Conservation (phyloP, 2,113 vertebrate species). For the Dinomys branickii region DNA sequence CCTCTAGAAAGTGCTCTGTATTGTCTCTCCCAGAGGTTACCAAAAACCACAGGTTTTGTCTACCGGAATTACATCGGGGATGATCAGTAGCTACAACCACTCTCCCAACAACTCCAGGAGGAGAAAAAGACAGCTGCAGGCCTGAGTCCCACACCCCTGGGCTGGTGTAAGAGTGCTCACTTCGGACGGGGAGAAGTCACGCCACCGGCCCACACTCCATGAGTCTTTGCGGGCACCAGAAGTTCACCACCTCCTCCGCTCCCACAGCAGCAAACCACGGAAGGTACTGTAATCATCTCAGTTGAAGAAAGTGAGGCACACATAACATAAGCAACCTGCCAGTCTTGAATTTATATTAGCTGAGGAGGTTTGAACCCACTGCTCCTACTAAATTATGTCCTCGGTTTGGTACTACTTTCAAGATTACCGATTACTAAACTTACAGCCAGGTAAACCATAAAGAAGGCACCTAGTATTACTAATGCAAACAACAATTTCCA, state of each 20-base stretch:
- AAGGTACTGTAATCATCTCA: background rate
- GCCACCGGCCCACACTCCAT: background rate
- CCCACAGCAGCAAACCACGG: background rate
- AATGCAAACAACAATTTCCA: background rate
- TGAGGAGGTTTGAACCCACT: background rate
- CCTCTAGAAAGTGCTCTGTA: background rate
- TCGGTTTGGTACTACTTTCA: background rate
- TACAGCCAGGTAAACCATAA: background rate
- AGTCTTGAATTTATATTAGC: background rate
- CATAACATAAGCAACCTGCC: background rate
- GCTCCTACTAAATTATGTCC: background rate
- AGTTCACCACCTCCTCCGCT: background rate
- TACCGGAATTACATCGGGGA: background rate
- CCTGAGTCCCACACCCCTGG: background rate
- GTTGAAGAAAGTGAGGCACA: background rate
- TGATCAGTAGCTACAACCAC: background rate
- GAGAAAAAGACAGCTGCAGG: background rate
- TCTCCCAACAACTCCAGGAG: background rate
- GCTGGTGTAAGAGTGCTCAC: background rate
- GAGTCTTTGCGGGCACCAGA: background rate
- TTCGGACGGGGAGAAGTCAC: rapidly evolving
- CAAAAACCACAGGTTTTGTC: background rate
- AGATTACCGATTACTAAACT: background rate
- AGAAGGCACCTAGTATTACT: background rate
- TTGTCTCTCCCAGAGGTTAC: background rate